These are phyloP conservation scores for Microctenopoma steveboyesi DNA, from an alignment of 2,797 vertebrate genomes.

Conservation along the genomic window DNA sequence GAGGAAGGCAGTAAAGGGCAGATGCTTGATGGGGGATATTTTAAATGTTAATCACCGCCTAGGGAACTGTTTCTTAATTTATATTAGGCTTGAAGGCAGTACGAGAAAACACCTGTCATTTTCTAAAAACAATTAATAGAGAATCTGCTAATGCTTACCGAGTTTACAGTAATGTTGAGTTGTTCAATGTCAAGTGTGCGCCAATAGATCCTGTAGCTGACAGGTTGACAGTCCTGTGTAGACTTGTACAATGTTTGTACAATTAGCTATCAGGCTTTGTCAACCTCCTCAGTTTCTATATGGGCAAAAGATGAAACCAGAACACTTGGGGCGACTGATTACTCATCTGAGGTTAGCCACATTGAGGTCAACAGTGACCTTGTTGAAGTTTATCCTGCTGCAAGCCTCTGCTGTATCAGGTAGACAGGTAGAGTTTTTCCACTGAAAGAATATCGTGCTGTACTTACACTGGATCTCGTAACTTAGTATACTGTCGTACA, in stretches of 20 bases:
- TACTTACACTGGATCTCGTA: slow-evolving; percentile 16
- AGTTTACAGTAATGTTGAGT: background rate
- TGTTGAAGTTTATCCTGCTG: slow-evolving; percentile 15
- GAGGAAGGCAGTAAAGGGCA: slow-evolving; percentile 40
- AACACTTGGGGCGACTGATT: slow-evolving; percentile 12
- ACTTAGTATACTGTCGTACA: slow-evolving; percentile 13
- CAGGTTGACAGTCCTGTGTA: slow-evolving; percentile 11
- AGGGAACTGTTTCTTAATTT: slow-evolving; percentile 39
- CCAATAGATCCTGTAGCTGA: slow-evolving; percentile 1
- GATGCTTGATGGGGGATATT: slow-evolving; percentile 40
- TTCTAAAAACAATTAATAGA: slow-evolving; percentile 24
- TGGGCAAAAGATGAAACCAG: slow-evolving; percentile 43
- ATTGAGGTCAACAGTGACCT: slow-evolving; percentile 22
- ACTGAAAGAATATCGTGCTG: slow-evolving; percentile 21
- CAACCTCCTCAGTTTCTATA: background rate
- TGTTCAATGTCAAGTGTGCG: slow-evolving; percentile 17
- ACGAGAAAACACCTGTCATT: slow-evolving; percentile 46
- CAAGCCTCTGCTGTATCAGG: slow-evolving; percentile 25
- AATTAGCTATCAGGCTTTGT: slow-evolving; percentile 10
- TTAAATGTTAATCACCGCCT: slow-evolving; percentile 56
- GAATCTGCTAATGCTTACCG: background rate
- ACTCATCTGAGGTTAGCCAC: slow-evolving; percentile 32
- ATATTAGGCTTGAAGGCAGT: slow-evolving; percentile 38
- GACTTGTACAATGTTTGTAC: slow-evolving; percentile 11
- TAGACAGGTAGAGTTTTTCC: slow-evolving; percentile 38